A percentile compares a stretch with the other conserved stretches of the same genome.
Evolutionary conservation across 2,888 invertebrate genomes (phyloP).

Genomic region (Ophion ventricosus): DNA sequence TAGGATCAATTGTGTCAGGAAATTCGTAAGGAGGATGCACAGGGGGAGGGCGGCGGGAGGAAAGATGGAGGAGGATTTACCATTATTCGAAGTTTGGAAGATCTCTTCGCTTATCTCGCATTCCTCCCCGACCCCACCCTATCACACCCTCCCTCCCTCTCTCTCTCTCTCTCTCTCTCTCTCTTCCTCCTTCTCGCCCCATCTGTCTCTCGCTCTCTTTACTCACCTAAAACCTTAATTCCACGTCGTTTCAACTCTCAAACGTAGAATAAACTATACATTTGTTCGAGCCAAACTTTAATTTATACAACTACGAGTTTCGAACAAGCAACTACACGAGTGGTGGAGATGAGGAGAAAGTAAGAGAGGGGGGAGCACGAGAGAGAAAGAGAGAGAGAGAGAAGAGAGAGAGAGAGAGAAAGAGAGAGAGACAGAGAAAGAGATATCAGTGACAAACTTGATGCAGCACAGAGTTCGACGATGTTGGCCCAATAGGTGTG

Average conservation of each 20-base stretch:
- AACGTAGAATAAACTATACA: slow-evolving; percentile 59
- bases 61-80: slow-evolving; percentile 6
- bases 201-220: neutral
- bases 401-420: slow-evolving; percentile 8
- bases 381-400: neutral
- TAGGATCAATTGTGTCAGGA: slow-evolving; percentile 49
- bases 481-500: slow-evolving; percentile 12
- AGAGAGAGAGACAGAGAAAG: slow-evolving; percentile 11
- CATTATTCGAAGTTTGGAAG: slow-evolving; percentile 16
- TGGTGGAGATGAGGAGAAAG: neutral
- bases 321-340: slow-evolving; percentile 32
- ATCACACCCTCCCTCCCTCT: neutral
- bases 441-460: slow-evolving; percentile 31
- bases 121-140: neutral
- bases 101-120: slow-evolving; percentile 10
- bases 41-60: neutral
- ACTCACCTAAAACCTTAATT: slow-evolving; percentile 36
- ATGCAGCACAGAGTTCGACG: slow-evolving; percentile 40
- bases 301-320: slow-evolving; percentile 63
- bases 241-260: slow-evolving; percentile 51
- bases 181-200: neutral
- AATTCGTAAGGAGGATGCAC: slow-evolving; percentile 17
- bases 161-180: slow-evolving; percentile 13
- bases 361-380: slow-evolving; percentile 1
- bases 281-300: slow-evolving; percentile 60